Evolutionary conservation across 2,888 invertebrate species (phyloP).

Genomic region (Aromia moschata): DNA sequence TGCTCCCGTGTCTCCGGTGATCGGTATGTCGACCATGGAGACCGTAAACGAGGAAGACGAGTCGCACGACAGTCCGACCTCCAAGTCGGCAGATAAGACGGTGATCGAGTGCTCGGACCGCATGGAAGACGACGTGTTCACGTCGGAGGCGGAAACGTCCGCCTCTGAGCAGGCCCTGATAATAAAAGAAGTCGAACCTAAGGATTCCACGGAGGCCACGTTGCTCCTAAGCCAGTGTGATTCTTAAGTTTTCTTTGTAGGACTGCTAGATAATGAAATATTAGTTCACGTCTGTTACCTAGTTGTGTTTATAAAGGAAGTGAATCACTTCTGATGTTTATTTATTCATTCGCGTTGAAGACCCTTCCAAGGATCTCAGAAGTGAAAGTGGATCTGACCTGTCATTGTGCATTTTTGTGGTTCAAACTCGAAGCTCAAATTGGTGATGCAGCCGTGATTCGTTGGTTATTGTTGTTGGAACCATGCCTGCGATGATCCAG

Average conservation of each 20-base stretch:
- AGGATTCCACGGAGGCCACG: constrained; percentile 56
- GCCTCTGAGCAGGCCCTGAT: constrained; percentile 49
- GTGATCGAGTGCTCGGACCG: constrained; percentile 57
- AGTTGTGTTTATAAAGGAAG: too few relatives aligned
- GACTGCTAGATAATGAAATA: too few relatives aligned
- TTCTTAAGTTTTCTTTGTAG: constrained; percentile 34
- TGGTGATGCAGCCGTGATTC: too few relatives aligned
- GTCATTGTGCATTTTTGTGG: too few relatives aligned
- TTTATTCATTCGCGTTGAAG: too few relatives aligned
- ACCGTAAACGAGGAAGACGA: constrained; percentile 63
- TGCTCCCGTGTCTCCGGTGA: constrained; percentile 56
- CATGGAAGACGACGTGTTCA: constrained; percentile 56
- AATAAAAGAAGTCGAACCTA: constrained; percentile 53
- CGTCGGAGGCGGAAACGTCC: constrained; percentile 50
- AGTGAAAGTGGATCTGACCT: too few relatives aligned
- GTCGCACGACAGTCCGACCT: constrained; percentile 58
- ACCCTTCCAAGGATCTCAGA: too few relatives aligned
- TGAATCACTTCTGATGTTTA: too few relatives aligned
- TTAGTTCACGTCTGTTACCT: too few relatives aligned
- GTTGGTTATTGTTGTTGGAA: too few relatives aligned
- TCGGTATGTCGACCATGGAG: constrained; percentile 57
- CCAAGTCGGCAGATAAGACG: constrained; percentile 60
- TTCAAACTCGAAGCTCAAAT: too few relatives aligned
- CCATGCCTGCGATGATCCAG: too few relatives aligned
- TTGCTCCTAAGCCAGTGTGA: constrained; percentile 56